These are phyloP conservation scores for Drosophila flavopinicola DNA, from an alignment of 2,888 invertebrate genomes.

Conservation along the genomic window DNA sequence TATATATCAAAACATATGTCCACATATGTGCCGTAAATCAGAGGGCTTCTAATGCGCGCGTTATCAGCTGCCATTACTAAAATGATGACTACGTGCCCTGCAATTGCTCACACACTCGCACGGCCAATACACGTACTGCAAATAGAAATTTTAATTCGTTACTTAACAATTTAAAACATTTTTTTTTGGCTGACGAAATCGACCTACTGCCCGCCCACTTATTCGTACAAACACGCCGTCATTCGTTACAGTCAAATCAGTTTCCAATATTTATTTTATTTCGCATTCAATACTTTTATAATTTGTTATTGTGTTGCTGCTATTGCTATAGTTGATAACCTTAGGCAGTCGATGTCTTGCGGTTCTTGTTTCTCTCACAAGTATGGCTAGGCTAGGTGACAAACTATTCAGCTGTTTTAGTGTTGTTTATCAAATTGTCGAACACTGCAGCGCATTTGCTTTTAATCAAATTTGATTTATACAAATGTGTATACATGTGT, in stretches of 20 bases:
- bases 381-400: conserved; percentile 44
- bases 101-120: conserved; percentile 35
- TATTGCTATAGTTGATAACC: conserved; percentile 62
- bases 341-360: conserved; percentile 25
- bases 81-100: conserved; percentile 26
- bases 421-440: conserved; percentile 41
- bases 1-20: conserved; percentile 31
- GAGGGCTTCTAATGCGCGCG: conserved; percentile 6
- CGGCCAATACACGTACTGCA: conserved; percentile 52
- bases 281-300: conserved; percentile 51
- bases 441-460: conserved; percentile 28
- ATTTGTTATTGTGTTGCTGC: conserved; percentile 41
- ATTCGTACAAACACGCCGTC: conserved; percentile 17
- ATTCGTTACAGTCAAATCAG: conserved; percentile 65
- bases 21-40: conserved; percentile 4
- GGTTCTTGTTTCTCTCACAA: conserved; percentile 22
- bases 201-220: conserved; percentile 5
- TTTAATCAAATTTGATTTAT: conserved; percentile 49
- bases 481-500: conserved; percentile 8
- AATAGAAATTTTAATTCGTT: conserved; percentile 33
- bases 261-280: conserved; percentile 36
- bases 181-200: conserved; percentile 31
- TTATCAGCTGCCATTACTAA: conserved; percentile 39
- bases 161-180: conserved; percentile 31
- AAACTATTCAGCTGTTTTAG: conserved; percentile 43